phyloP scores from a whole-genome alignment of 2,888 invertebrate genomes.

The Nephrotoma flavescens region DNA sequence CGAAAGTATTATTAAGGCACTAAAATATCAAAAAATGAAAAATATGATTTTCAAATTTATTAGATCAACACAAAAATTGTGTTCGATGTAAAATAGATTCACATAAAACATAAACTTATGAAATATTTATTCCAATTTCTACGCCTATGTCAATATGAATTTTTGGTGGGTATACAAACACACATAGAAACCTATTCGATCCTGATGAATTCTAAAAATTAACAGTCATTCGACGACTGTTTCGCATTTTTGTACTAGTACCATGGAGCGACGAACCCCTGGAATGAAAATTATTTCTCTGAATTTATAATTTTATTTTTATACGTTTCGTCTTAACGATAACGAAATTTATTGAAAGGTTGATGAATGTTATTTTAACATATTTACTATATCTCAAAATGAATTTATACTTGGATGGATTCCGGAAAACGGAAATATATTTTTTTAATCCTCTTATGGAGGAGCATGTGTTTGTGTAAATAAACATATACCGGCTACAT shows the following conservation, averaged over 20 bases:
- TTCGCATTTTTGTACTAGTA: not conserved
- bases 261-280: not conserved
- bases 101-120: not conserved
- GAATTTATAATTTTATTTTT: not conserved
- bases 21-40: not conserved
- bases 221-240: not conserved
- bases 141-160: not conserved
- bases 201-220: not conserved
- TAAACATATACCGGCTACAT: not conserved
- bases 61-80: not conserved
- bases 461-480: not conserved
- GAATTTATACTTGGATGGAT: not conserved
- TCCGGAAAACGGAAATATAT: not conserved
- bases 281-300: not conserved
- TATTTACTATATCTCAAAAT: not conserved
- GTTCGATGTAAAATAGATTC: not conserved
- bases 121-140: not conserved
- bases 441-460: not conserved
- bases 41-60: not conserved
- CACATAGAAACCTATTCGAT: too few species aligned
- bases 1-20: not conserved
- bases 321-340: not conserved
- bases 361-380: not conserved
- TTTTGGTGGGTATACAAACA: not conserved
- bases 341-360: not conserved